Evolutionary conservation across 2,888 invertebrate genomes (phyloP), one percentile per base, ranked within the genome.

Genomic region (Neoascia interrupta): DNA sequence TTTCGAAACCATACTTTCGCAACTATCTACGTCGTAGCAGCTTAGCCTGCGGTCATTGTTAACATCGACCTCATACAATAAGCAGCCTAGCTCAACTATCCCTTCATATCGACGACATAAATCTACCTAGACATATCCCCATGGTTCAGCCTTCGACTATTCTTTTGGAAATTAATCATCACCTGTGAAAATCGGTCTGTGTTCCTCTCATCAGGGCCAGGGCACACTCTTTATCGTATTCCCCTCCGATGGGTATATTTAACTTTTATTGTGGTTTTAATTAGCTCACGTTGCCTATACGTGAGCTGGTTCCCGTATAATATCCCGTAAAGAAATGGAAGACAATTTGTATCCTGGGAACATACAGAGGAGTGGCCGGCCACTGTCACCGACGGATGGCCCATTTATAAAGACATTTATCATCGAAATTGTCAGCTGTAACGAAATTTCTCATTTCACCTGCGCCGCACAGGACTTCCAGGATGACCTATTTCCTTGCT

Each of bases 331-430:
- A n/a, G 18, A 61, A 60, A 47, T 28, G 69, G 43, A 21, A 47
- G 16, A 58, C 43, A 49, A 34, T 31, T 21, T 36, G 11, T 19
- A 11, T 19, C n/a, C 36, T n/a, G n/a, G n/a, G n/a, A 11, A 5
- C 16, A n/a, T 31, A 6, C 8, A 23, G 31, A 60, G 76, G 76
- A 66, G 76, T 66, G 76, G 23, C 61, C 2, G 4, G n/a, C n/a
- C n/a, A n/a, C n/a, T n/a, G n/a, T n/a, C n/a, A n/a, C n/a, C n/a
- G n/a, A n/a, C 39, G 45, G 31, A 58, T 49, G 58, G 23, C 41
- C 66, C 60, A 79, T 79, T 79, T 66, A 79, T 79, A 54, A 66
- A 66, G 76, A 73, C 76, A 79, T 79, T 79, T 79, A 54, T 73
- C 76, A 79, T 64, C 39, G 34, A 28, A 66, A 73, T 58, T 60